Base-by-base conservation (phyloP, 2,888 invertebrate species). In the Julus scandinavius region DNA sequence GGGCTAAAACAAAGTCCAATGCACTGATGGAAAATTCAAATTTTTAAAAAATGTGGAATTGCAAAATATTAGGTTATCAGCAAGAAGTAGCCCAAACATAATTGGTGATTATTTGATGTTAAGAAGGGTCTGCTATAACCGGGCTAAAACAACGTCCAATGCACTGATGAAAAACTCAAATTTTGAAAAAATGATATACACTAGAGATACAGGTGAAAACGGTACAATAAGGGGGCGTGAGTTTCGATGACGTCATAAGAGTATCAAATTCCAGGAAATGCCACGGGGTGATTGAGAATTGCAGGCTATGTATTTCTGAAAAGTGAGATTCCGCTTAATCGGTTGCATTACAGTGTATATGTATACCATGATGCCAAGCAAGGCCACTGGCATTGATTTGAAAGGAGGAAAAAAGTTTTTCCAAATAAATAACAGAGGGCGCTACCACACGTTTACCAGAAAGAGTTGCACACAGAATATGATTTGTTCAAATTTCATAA, bases 251-350 rank as follows among this genome's bases (percentile, higher is more conserved):
- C 72, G n/a, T 29, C 72, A 72, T 2, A 11, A 72, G 29, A 29
- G 63, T 63, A 63, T 72, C 72, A 72, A 11, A 72, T 72, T 72
- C 72, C 29, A 72, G 72, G 29, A 72, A 72, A 29, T 29, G 72
- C 29, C 63, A 63, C 63, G 63, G 20, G 63, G 20, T 63, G 63
- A 63, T 72, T 20, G 72, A 72, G 72, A 72, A 72, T 72, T 72
- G 72, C 72, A 72, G 9, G 72, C 29, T 29, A 72, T n/a, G 72
- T 29, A 72, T 72, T 72, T 72, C 72, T 29, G 72, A 72, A 72
- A 72, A 72, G n/a, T 29, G 72, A 72, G 72, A 72, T 72, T 72
- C 29, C 72, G 29, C 72, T 29, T 72, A 72, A 72, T 29, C 72
- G 72, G 72, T 72, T 29, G 29, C 72, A 72, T 29, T 9, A 29